A percentile compares a stretch with the other conserved stretches of the same genome.
phyloP scores from a whole-genome alignment of 2,797 vertebrate species.

The Lagorchestes hirsutus region DNA sequence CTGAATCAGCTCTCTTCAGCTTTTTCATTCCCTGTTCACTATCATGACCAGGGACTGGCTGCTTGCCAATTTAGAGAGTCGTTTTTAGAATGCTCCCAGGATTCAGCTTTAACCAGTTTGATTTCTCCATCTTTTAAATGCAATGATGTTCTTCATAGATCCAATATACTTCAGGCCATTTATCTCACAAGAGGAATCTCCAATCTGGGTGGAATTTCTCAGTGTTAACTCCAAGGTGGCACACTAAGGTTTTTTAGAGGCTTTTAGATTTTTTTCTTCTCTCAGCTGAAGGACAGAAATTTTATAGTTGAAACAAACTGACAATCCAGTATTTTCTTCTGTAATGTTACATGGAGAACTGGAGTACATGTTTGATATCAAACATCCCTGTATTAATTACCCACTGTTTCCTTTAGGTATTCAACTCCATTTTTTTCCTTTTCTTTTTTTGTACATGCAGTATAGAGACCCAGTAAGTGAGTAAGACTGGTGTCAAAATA shows the following conservation, averaged over 20 bases:
- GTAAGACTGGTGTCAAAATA: slow-evolving; percentile 31
- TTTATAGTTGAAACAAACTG: slow-evolving; percentile 18
- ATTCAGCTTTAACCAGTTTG: slow-evolving; percentile 36
- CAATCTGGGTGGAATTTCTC: slow-evolving; percentile 59
- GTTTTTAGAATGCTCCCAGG: slow-evolving; percentile 47
- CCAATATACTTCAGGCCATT: slow-evolving; percentile 11
- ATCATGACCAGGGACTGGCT: slow-evolving; percentile 44
- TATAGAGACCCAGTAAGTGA: neutral
- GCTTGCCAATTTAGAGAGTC: slow-evolving; percentile 62
- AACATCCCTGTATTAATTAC: slow-evolving; percentile 23
- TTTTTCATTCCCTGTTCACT: slow-evolving; percentile 8
- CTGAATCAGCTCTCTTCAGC: slow-evolving; percentile 5
- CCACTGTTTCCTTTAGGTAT: slow-evolving; percentile 32
- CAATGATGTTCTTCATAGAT: neutral
- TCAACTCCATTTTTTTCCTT: neutral
- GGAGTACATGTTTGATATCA: neutral
- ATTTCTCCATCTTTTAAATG: slow-evolving; percentile 40
- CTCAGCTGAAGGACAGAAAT: slow-evolving; percentile 56
- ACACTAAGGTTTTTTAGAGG: slow-evolving; percentile 62
- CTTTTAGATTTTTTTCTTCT: slow-evolving; percentile 66
- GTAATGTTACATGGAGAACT: slow-evolving; percentile 6
- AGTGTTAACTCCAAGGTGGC: slow-evolving; percentile 40
- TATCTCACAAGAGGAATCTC: slow-evolving; percentile 59
- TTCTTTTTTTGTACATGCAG: slow-evolving; percentile 52
- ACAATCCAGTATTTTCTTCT: neutral